These are phyloP conservation scores for Aurelia aurita DNA, from an alignment of 30 jellyfish, hydroid and myxozoan genomes.

Conservation along the genomic window DNA sequence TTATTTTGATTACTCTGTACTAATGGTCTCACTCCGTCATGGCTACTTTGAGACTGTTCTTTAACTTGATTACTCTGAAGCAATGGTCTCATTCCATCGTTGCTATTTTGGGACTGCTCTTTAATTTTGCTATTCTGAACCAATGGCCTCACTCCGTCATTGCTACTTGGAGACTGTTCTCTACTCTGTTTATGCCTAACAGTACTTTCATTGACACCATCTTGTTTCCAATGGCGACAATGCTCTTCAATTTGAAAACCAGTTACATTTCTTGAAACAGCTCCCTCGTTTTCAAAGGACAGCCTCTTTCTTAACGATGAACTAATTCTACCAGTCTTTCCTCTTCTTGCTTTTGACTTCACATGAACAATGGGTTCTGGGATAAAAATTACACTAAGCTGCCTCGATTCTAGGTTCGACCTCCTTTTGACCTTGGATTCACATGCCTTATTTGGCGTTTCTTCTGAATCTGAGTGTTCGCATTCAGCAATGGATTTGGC, in stretches of 20 bases:
- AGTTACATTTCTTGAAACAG: neutral
- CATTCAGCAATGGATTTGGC: conserved; percentile 9
- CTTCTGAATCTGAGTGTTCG: conserved; percentile 22
- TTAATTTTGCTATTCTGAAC: no score
- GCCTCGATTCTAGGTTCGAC: neutral
- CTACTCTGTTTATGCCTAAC: neutral
- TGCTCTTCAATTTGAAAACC: neutral
- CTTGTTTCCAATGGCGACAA: neutral
- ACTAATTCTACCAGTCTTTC: conserved; percentile 7
- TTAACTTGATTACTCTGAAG: no score
- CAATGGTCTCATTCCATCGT: no score
- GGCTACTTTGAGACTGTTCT: no score
- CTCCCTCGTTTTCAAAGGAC: conserved; percentile 35
- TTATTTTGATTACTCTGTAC: no score
- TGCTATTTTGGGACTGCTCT: no score
- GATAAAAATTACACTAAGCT: conserved; percentile 26
- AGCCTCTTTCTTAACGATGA: conserved; percentile 33
- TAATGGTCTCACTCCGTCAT: no score
- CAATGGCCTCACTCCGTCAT: no score
- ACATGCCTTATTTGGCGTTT: conserved; percentile 43
- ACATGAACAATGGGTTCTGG: conserved; percentile 7
- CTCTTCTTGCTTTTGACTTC: neutral
- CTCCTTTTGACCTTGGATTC: neutral
- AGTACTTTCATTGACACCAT: neutral
- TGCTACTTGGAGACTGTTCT: neutral